These are phyloP conservation scores for Felis chaus DNA, from an alignment of 2,113 vertebrate species.

Conservation along the genomic window DNA sequence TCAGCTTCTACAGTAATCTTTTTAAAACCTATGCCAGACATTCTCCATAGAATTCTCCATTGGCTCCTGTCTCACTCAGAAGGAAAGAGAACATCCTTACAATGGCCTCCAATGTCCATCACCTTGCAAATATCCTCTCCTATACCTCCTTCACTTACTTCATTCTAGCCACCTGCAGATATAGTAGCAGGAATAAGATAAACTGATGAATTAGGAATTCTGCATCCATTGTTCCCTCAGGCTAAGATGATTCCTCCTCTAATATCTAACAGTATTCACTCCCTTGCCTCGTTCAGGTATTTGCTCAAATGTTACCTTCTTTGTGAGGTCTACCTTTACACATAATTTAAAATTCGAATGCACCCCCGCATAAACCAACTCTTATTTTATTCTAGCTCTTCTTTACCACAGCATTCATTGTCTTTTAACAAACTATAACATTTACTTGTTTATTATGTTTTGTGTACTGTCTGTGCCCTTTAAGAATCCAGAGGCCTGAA, in stretches of 20 bases:
- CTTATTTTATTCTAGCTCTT: neutral
- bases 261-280: neutral
- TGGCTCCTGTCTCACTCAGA: neutral
- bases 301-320: neutral
- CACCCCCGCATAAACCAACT: neutral
- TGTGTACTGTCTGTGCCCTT: neutral
- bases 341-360: neutral
- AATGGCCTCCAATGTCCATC: neutral
- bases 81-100: neutral
- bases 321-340: neutral
- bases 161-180: neutral
- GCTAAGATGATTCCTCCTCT: neutral
- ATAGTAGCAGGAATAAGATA: neutral
- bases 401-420: neutral
- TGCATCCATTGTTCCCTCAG: neutral
- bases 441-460: neutral
- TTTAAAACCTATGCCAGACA: neutral
- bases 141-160: neutral
- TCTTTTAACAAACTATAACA: neutral
- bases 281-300: neutral
- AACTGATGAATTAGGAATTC: neutral
- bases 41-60: neutral
- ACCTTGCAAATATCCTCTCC: neutral
- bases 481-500: neutral
- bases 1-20: neutral